These are phyloP conservation scores for Macquaria australasica DNA, from an alignment of 2,113 vertebrate species.

Conservation along the genomic window DNA sequence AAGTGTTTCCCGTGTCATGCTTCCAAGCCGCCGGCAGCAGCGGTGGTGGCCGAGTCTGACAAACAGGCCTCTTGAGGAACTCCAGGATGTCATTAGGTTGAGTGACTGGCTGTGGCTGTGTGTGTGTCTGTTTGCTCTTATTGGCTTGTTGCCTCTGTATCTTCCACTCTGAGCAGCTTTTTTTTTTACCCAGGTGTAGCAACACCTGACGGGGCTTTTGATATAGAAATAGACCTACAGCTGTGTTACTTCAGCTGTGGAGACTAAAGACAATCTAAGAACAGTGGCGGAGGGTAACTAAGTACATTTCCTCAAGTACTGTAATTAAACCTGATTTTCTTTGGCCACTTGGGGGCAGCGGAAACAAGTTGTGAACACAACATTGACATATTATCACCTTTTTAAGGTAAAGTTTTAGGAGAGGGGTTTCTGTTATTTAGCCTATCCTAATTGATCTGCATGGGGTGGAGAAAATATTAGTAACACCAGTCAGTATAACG, in stretches of 20 bases:
- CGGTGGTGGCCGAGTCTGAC: conserved; percentile 39
- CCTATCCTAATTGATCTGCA: not conserved
- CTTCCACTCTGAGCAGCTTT: conserved; percentile 7
- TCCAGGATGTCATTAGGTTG: conserved; percentile 57
- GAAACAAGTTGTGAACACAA: not conserved
- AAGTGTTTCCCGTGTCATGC: conserved; percentile 61
- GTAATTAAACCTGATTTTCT: not conserved
- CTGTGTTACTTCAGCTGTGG: conserved; percentile 31
- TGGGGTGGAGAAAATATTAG: too few species aligned
- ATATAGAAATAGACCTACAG: conserved; percentile 20
- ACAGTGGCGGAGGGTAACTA: not conserved
- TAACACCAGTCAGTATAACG: too few species aligned
- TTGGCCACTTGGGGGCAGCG: too few species aligned
- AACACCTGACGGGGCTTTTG: conserved; percentile 31
- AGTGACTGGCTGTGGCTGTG: conserved; percentile 36
- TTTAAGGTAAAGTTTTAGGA: not conserved
- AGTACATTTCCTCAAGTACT: not conserved
- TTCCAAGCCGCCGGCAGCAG: conserved; percentile 47
- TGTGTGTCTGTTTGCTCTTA: conserved; percentile 41
- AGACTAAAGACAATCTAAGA: not conserved
- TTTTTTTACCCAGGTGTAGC: conserved; percentile 26
- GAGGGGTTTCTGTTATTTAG: not conserved
- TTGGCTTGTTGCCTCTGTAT: conserved; percentile 22
- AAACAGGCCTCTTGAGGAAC: conserved; percentile 52
- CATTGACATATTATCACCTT: not conserved